Evolutionary conservation across 2,113 vertebrate species (phyloP), one percentile per base, ranked within the genome.

Genomic region (Dissostichus mawsoni): DNA sequence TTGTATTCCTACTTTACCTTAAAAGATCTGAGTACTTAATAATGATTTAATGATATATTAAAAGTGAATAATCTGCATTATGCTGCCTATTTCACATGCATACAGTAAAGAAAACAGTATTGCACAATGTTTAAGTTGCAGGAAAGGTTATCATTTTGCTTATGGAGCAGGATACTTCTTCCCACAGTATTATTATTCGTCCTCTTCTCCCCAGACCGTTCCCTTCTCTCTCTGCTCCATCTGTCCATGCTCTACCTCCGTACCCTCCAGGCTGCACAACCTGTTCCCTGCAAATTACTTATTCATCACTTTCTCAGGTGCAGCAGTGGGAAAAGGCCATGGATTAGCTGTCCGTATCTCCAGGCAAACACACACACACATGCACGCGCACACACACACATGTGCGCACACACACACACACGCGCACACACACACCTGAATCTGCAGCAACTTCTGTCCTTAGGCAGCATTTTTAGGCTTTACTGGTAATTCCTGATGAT

Each of bases 251-350:
- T 76, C 41, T 10, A 41, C 61, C 4, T 20, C 69, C 61, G 36
- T 65, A 70, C 78, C 67, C 78, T 55, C 8, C 57, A 78, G 81
- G 71, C 58, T 57, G 45, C 55, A 7, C 76, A 87, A 83, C 82
- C 72, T 87, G 77, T 77, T 86, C 72, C 52, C 29, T 0, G 57
- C 51, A 85, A 85, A 87, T 78, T 45, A 84, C 72, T 85, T 80
- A 89, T 91, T 87, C 80, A 86, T 84, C 64, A 55, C 2, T 78
- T 74, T 48, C 63, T 65, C 18, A 1, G 11, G 3, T 0, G 10
- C 4, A 65, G 74, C 61, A 50, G 74, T 18, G 41, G 57, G 58
- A 66, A 80, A 74, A 50, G 83, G 76, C 68, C 23, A 9, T 0
- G n/a, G 82, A 84, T 78, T 75, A 84, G 52, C 68, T 29, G 17